Evolutionary conservation across 2,888 invertebrate genomes (phyloP).

Genomic region (Myopa testacea): DNA sequence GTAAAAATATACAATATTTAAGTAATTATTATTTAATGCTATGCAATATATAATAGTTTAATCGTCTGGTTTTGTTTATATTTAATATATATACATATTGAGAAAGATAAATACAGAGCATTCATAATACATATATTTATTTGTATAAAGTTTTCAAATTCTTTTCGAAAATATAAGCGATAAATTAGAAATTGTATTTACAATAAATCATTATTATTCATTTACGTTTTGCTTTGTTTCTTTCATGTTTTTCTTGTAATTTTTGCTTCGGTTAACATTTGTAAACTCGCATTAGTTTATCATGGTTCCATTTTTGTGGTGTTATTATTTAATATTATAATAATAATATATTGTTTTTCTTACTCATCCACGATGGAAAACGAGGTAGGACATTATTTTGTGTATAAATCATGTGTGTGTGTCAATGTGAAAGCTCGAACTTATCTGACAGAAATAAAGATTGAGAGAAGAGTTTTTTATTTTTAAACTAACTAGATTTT

Average conservation of each 20-base stretch:
- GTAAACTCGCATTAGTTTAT: constrained; percentile 51
- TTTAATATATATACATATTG: constrained; percentile 34
- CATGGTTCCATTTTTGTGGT: constrained; percentile 48
- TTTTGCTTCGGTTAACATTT: constrained; percentile 38
- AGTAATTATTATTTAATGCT: constrained; percentile 37
- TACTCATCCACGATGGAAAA: constrained; percentile 63
- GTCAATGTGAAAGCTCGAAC: constrained; percentile 44
- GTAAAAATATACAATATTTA: constrained; percentile 42
- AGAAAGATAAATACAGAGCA: constrained; percentile 37
- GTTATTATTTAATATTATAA: constrained; percentile 36
- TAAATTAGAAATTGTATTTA: constrained; percentile 28
- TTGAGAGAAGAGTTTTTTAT: not conserved
- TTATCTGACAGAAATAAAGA: constrained; percentile 41
- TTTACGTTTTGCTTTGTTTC: constrained; percentile 43
- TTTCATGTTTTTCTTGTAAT: constrained; percentile 45
- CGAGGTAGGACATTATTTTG: constrained; percentile 65
- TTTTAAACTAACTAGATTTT: not conserved
- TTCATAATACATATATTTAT: constrained; percentile 34
- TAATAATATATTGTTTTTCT: constrained; percentile 39
- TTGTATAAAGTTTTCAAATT: constrained; percentile 33
- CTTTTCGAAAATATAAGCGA: constrained; percentile 32
- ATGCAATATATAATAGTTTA: constrained; percentile 45
- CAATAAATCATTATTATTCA: constrained; percentile 10
- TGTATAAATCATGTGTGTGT: constrained; percentile 41
- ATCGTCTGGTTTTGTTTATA: constrained; percentile 33